Conservation (phyloP, 2,797 vertebrate species). For the Rhinogobio ventralis region DNA sequence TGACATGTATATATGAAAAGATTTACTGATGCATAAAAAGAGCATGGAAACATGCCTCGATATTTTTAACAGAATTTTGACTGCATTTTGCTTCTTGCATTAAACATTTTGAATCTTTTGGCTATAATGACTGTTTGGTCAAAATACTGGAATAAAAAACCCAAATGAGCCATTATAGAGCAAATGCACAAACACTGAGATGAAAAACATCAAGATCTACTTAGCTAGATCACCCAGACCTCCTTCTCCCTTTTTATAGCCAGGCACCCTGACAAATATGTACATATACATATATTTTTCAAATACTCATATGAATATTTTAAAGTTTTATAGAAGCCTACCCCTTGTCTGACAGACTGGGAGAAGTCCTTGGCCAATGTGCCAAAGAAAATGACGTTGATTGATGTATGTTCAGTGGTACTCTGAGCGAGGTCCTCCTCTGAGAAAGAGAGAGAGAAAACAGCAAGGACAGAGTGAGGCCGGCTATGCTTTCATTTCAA, state of each 20-base stretch:
- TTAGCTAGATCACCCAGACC: not conserved
- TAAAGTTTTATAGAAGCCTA: conserved; percentile 57
- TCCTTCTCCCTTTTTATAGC: not conserved
- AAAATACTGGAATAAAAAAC: not conserved
- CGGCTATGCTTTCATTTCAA: not conserved
- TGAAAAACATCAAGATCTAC: not conserved
- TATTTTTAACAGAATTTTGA: not conserved
- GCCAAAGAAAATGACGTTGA: conserved; percentile 73
- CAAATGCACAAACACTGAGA: not conserved
- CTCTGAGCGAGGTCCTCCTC: conserved; percentile 63
- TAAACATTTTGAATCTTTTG: not conserved
- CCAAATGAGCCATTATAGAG: not conserved
- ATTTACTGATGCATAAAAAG: not conserved
- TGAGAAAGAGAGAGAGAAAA: conserved; percentile 60
- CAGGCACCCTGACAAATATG: not conserved
- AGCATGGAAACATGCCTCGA: not conserved
- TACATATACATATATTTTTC: conserved; percentile 8
- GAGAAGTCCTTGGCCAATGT: conserved; percentile 74
- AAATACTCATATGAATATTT: conserved; percentile 31
- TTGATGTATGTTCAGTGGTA: conserved; percentile 62
- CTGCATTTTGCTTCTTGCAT: not conserved
- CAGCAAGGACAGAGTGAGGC: conserved; percentile 8
- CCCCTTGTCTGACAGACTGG: conserved; percentile 69
- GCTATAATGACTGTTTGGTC: not conserved
- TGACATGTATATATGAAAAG: not conserved